Evolutionary conservation across 2,888 invertebrate species (phyloP), one percentile per base, ranked within the genome.

Genomic region (Perizoma affinitatum): DNA sequence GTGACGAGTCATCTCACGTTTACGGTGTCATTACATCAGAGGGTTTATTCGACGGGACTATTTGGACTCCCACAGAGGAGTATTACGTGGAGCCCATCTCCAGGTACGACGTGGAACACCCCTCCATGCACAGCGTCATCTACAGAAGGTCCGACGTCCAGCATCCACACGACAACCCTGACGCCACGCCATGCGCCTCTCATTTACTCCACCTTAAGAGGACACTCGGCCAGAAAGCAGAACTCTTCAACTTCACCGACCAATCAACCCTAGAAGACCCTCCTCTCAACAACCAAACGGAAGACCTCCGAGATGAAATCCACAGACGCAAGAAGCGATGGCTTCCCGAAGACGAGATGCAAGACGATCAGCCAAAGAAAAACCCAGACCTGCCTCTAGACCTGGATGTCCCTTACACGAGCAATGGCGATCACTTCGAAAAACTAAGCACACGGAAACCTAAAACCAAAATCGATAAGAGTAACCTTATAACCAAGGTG

Each of bases 11-110:
- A 51, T 96, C 97, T 9, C 90, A 94, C 69, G 97, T 98, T 55
- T 96, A 97, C 79, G 98, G 98, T 44, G 93, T 98, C 75, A 94
- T 98, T 74, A 97, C 97, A 63, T 93, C 94, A 61, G 96, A 97
- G 63, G 98, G 98, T 59, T 93, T 97, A 61, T 97, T 98, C 86
- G 98, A 98, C 82, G 98, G 98, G 55, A 96, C 96, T 57, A 96
- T 98, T 79, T 94, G 95, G 84, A 96, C 97, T 54, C 91, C 93
- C 59, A 92, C 94, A 54, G 96, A 96, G 76, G 96, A 97, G 76
- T 97, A 95, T 88, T 97, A 97, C 86, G 94, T 98, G 72, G 98
- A 98, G 85, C 96, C 96, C 6, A 90, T 96, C 59, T 94, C 94
- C 72, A 93, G 96, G 72, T 96, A 96, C 82, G 86, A 89, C 71